Percentiles rank a stretch among this genome's conserved stretches.
These are phyloP conservation scores for Urocolius indicus DNA, from an alignment of 2,113 vertebrate species.

Conservation along the genomic window DNA sequence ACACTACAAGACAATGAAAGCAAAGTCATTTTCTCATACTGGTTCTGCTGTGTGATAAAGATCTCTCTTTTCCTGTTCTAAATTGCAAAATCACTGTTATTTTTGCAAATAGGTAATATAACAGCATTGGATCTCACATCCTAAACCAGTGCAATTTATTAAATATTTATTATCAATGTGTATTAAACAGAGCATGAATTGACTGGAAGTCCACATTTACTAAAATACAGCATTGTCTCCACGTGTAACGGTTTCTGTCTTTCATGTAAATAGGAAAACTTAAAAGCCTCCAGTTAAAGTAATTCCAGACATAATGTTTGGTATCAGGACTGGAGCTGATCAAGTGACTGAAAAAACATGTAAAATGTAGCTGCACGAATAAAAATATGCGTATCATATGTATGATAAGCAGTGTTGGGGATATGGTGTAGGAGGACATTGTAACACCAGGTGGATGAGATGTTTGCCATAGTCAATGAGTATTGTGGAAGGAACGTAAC, in stretches of 20 bases:
- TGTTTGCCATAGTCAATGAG: background rate
- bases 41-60: background rate
- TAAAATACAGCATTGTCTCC: background rate
- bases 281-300: background rate
- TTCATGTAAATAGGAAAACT: background rate
- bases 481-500: background rate
- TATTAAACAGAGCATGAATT: background rate
- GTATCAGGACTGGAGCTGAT: background rate
- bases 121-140: background rate
- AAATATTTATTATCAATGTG: background rate
- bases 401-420: background rate
- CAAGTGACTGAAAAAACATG: background rate
- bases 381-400: background rate
- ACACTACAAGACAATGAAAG: background rate
- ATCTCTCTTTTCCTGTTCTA: background rate
- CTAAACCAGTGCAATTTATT: background rate
- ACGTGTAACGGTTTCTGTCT: background rate
- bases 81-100: background rate
- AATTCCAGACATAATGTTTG: background rate
- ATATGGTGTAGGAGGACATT: background rate
- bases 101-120: background rate
- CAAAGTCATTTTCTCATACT: background rate
- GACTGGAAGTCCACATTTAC: background rate
- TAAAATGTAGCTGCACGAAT: background rate
- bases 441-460: background rate